phyloP scores from a whole-genome alignment of 2,888 invertebrate species.

The Euphydryas editha region DNA sequence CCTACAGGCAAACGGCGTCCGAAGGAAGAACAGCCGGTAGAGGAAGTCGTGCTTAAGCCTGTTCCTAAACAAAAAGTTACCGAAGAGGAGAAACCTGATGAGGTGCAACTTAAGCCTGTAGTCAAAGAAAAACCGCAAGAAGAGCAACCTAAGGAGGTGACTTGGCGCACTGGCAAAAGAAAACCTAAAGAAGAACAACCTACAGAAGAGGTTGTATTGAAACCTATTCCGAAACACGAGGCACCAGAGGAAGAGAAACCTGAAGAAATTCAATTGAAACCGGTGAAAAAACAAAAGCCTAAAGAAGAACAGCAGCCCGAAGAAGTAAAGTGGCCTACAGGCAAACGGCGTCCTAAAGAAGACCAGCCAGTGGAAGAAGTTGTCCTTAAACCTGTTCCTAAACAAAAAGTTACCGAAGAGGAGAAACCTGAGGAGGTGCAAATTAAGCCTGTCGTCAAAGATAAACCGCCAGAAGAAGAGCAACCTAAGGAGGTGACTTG shows the following conservation, averaged over 20 bases:
- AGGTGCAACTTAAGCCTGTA: slow-evolving; percentile 13
- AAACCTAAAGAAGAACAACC: slow-evolving; percentile 55
- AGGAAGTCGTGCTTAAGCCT: slow-evolving; percentile 63
- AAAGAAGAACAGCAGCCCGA: slow-evolving; percentile 45
- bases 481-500: slow-evolving; percentile 56
- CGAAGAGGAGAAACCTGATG: slow-evolving; percentile 49
- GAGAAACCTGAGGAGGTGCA: slow-evolving; percentile 56
- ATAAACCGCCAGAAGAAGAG: slow-evolving; percentile 54
- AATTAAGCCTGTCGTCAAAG: slow-evolving; percentile 46
- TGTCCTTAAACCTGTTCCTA: slow-evolving; percentile 19
- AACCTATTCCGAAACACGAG: slow-evolving; percentile 64
- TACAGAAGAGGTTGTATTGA: slow-evolving; percentile 65
- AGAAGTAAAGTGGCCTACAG: slow-evolving; percentile 61
- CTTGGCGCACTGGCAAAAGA: slow-evolving; percentile 60
- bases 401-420: slow-evolving; percentile 54
- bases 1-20: slow-evolving; percentile 51
- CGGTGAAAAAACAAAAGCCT: slow-evolving; percentile 42
- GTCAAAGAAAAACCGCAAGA: slow-evolving; percentile 52
- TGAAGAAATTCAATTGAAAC: slow-evolving; percentile 54
- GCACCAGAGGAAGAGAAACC: slow-evolving; percentile 59
- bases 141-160: slow-evolving; percentile 57
- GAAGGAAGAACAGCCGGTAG: slow-evolving; percentile 53
- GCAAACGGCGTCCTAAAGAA: slow-evolving; percentile 52
- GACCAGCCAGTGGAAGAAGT: slow-evolving; percentile 57
- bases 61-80: slow-evolving; percentile 49